Conservation (phyloP, 2,888 invertebrate genomes). For the Melikaiella ostensackeni region DNA sequence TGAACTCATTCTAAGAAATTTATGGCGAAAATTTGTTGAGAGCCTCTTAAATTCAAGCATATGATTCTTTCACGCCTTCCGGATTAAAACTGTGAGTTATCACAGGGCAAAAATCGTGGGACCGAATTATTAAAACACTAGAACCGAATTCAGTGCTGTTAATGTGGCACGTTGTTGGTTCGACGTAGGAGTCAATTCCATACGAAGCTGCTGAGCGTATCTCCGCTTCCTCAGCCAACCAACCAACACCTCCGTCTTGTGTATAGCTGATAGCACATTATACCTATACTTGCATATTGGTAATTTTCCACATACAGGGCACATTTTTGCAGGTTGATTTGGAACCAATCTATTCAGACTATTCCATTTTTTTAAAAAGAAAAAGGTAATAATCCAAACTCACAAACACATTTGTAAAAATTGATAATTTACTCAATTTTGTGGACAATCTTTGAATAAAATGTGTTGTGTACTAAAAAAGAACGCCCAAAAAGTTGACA, state of each 20-base stretch:
- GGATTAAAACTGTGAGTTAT: background rate
- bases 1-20: background rate
- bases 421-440: too few relatives aligned
- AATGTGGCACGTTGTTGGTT: slow-evolving; percentile 54
- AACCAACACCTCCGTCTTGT: slow-evolving; percentile 50
- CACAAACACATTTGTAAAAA: too few relatives aligned
- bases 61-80: background rate
- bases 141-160: slow-evolving; percentile 15
- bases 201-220: slow-evolving; percentile 68
- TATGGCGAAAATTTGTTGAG: background rate
- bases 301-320: too few relatives aligned
- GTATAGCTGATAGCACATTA: background rate
- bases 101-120: slow-evolving; percentile 5
- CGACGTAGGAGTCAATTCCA: slow-evolving; percentile 64
- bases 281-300: background rate
- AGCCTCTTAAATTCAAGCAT: background rate
- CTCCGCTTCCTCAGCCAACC: slow-evolving; percentile 68
- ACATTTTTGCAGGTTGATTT: too few relatives aligned
- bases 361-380: too few relatives aligned
- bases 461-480: too few relatives aligned
- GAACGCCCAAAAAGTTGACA: too few relatives aligned
- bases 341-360: too few relatives aligned
- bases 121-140: background rate
- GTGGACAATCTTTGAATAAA: too few relatives aligned
- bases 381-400: too few relatives aligned